These are phyloP conservation scores for Monochamus saltuarius DNA, from an alignment of 1,140 invertebrate genomes.

Conservation along the genomic window DNA sequence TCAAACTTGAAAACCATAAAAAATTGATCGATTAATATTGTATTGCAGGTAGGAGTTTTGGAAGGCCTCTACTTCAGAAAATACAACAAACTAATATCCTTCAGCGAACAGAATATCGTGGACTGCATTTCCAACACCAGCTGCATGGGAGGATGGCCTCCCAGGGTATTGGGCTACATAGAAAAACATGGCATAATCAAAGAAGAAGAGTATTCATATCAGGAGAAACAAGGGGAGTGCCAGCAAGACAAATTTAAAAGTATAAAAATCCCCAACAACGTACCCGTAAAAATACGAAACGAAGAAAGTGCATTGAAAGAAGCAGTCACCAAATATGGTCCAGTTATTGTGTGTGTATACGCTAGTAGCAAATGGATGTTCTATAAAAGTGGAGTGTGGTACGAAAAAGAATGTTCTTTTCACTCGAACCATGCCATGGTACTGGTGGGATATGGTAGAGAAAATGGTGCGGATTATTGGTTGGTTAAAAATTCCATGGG, in stretches of 20 bases:
- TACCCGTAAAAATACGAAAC: constrained; percentile 54
- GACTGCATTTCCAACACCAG: constrained; percentile 97
- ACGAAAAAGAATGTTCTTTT: constrained; percentile 47
- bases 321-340: constrained; percentile 86
- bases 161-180: constrained; percentile 87
- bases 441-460: constrained; percentile 79
- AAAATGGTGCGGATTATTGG: constrained; percentile 71
- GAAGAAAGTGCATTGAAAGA: constrained; percentile 67
- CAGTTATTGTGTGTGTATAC: constrained; percentile 87
- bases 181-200: constrained; percentile 87
- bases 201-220: constrained; percentile 84
- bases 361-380: constrained; percentile 67
- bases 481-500: constrained; percentile 87
- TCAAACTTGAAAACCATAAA: too few relatives aligned
- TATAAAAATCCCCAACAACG: not conserved
- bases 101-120: constrained; percentile 96
- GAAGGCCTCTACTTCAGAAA: constrained; percentile 92
- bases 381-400: constrained; percentile 33
- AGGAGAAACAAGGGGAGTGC: constrained; percentile 70
- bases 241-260: not conserved
- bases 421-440: constrained; percentile 87
- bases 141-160: constrained; percentile 93
- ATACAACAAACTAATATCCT: constrained; percentile 76
- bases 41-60: constrained; percentile 78
- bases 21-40: not conserved